These are phyloP conservation scores for Colinus virginianus DNA, from an alignment of 2,113 vertebrate species.

Conservation along the genomic window DNA sequence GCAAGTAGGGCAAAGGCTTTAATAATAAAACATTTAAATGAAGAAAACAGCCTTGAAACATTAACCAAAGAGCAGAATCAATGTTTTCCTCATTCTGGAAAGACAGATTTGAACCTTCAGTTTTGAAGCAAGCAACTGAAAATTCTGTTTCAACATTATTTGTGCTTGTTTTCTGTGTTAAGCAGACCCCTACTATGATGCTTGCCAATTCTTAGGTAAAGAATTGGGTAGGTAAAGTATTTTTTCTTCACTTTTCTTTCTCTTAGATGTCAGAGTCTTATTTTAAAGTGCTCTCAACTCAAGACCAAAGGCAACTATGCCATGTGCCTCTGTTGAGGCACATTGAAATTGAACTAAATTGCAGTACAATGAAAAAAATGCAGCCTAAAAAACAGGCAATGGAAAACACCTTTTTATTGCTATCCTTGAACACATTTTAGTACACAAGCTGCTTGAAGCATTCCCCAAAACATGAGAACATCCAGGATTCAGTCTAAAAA, in stretches of 20 bases:
- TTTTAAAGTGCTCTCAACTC: neutral
- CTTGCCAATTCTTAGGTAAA: neutral
- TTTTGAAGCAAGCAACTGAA: neutral
- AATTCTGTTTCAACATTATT: neutral
- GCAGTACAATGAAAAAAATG: neutral
- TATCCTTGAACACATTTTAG: neutral
- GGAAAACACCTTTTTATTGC: neutral
- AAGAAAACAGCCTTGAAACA: slow-evolving; percentile 30
- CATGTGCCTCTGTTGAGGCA: neutral
- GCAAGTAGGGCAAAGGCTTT: slow-evolving; percentile 38
- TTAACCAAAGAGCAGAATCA: slow-evolving; percentile 10
- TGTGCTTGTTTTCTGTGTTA: neutral
- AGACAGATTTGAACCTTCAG: neutral
- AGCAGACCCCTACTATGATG: neutral
- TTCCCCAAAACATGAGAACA: neutral
- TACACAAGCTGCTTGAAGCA: neutral
- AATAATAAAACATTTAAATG: slow-evolving; percentile 26
- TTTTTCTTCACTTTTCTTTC: neutral
- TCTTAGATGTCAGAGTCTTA: neutral
- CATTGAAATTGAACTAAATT: neutral
- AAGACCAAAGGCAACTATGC: slow-evolving; percentile 23
- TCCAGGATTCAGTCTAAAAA: neutral
- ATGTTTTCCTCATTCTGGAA: neutral
- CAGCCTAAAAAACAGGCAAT: slow-evolving; percentile 11
- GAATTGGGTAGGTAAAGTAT: neutral